A percentile compares a stretch with the other conserved stretches of the same genome.
Conservation (phyloP, 2,888 invertebrate genomes). For the Ypsolopha sequella region DNA sequence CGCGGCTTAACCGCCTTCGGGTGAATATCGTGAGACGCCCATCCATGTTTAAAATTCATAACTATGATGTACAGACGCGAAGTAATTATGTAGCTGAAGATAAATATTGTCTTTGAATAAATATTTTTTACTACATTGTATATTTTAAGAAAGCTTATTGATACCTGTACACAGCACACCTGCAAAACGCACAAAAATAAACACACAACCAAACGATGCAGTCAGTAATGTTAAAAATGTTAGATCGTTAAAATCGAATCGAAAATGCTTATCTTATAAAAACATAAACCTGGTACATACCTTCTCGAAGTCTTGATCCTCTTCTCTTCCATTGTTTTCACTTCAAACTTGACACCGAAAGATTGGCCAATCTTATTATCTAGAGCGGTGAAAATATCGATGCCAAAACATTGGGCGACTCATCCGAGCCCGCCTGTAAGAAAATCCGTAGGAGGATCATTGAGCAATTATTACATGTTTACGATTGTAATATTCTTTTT, state of each 20-base stretch:
- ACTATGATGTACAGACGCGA: too few species aligned
- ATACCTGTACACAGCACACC: slow-evolving; percentile 55
- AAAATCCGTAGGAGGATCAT: slow-evolving; percentile 41
- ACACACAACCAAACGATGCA: slow-evolving; percentile 28
- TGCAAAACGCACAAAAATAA: slow-evolving; percentile 46
- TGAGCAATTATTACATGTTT: slow-evolving; percentile 51
- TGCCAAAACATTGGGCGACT: slow-evolving; percentile 23
- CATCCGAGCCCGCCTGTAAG: slow-evolving; percentile 6
- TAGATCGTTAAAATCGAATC: slow-evolving; percentile 23
- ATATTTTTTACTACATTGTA: slow-evolving; percentile 1
- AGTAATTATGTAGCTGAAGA: neutral
- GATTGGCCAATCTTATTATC: slow-evolving; percentile 60
- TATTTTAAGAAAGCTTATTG: slow-evolving; percentile 34
- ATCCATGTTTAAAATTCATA: too few species aligned
- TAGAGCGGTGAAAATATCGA: slow-evolving; percentile 33
- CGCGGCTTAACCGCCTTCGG: neutral
- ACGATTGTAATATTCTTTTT: slow-evolving; percentile 40
- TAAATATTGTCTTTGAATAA: slow-evolving; percentile 5
- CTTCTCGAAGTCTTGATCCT: slow-evolving; percentile 35
- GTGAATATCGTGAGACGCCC: neutral
- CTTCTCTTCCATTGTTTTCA: slow-evolving; percentile 13
- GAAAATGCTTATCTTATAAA: slow-evolving; percentile 12
- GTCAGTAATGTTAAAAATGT: slow-evolving; percentile 21
- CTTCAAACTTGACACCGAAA: slow-evolving; percentile 25
- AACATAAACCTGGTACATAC: slow-evolving; percentile 34